Conservation (phyloP, 2,888 invertebrate genomes). For the Tineola bisselliella region DNA sequence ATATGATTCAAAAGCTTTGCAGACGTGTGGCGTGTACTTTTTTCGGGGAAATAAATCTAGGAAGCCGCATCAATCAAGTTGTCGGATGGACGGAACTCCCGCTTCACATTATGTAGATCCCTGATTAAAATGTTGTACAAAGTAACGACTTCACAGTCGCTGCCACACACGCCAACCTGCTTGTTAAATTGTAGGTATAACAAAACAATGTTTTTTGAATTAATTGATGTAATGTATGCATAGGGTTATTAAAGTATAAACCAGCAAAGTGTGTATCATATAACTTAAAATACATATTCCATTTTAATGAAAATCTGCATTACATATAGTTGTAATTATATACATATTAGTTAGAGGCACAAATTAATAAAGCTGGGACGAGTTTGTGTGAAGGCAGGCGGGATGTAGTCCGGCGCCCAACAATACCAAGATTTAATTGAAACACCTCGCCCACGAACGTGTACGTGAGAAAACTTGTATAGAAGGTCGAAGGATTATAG, state of each 20-base stretch:
- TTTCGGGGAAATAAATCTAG: conserved; percentile 61
- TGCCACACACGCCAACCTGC: neutral
- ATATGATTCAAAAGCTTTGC: conserved; percentile 45
- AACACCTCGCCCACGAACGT: neutral
- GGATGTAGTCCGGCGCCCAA: neutral
- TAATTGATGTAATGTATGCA: neutral
- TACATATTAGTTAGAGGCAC: neutral
- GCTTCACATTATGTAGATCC: conserved; percentile 60
- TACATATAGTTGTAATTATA: too few species aligned
- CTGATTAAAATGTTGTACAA: conserved; percentile 55
- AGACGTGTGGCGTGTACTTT: conserved; percentile 53
- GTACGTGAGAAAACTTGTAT: conserved; percentile 9
- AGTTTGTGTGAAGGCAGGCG: neutral
- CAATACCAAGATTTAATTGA: neutral
- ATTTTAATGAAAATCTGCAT: neutral
- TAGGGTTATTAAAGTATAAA: neutral
- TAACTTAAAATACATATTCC: neutral
- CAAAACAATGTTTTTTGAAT: neutral
- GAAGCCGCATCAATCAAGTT: conserved; percentile 63
- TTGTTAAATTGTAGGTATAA: neutral
- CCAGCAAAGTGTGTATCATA: neutral
- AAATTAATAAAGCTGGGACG: conserved; percentile 7
- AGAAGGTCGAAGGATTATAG: neutral
- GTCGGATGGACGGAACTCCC: conserved; percentile 61
- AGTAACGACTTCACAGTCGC: conserved; percentile 48